phyloP scores from a whole-genome alignment of 2,113 vertebrate species.

The Etheostoma spectabile region DNA sequence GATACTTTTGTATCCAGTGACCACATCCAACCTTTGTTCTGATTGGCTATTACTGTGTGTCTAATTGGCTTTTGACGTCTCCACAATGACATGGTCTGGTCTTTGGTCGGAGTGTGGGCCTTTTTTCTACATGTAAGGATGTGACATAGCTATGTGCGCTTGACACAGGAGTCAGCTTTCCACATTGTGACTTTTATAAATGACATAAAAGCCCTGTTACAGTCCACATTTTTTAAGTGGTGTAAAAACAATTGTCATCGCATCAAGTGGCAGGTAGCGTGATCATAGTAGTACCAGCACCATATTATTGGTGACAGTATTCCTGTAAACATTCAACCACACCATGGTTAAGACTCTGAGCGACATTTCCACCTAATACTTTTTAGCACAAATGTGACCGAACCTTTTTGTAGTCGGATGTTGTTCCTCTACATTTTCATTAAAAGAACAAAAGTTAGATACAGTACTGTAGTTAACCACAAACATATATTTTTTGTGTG shows the following conservation, averaged over 20 bases:
- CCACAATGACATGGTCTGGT: no score
- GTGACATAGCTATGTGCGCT: not conserved
- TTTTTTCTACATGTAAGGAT: not conserved
- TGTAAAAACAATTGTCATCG: not conserved
- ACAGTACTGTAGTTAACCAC: not conserved
- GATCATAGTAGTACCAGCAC: not conserved
- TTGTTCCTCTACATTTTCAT: not conserved
- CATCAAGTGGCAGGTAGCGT: not conserved
- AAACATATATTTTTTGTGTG: not conserved
- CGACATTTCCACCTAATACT: not conserved
- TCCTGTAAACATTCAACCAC: not conserved
- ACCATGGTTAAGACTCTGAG: not conserved
- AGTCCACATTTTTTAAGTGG: not conserved
- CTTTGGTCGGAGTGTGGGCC: not conserved
- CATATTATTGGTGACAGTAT: not conserved
- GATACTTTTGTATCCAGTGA: no score
- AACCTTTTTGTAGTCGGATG: not conserved
- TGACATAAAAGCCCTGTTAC: not conserved
- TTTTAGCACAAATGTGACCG: not conserved
- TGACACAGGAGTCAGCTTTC: not conserved
- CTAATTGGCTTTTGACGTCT: not conserved
- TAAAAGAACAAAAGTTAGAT: not conserved
- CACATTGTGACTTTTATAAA: not conserved
- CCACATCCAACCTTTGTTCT: no score
- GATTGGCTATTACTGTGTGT: not conserved